Base-by-base conservation (phyloP, 2,797 vertebrate genomes). In the Phrynocephalus forsythii region DNA sequence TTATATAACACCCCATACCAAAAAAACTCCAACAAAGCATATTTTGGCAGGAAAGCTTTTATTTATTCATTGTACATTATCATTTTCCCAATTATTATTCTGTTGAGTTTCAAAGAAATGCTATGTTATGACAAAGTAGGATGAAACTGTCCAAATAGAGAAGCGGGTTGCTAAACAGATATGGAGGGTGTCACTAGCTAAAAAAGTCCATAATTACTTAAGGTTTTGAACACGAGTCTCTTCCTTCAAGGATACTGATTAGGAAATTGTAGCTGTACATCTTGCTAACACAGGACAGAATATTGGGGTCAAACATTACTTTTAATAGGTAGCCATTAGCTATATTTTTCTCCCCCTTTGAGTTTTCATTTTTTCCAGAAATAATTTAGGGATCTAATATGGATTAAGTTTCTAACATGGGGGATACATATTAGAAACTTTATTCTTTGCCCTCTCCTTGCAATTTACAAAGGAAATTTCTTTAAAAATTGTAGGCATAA, bases 281-380 rank as follows among this genome's bases (percentile, higher is more conserved):
- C 33, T 16, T 44, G 24, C 24, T 28, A 52, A 84, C 30, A 18
- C 13, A 75, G 72, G 71, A 33, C 56, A 38, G 22, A 84, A 38
- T 18, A 73, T 84, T 69, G 60, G n/a, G n/a, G 69, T 84, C 50
- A 60, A 26, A 75, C 30, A 73, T 84, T 75, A 63, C 8, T 83
- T 83, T 44, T 28, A 10, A 8, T 28, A 28, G 9, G 18, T 60
- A 83, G 22, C 22, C 56, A 44, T 24, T 10, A 75, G 52, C 71
- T 56, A n/a, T 20, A 18, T 28, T 28, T 60, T 38, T 28, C 33
- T 56, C 9, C 26, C 71, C 4, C 71, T 63, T 28, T 52, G 28
- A 30, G 26, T 20, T n/a, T 52, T 30, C n/a, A 30, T 11, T 82
- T 48, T 69, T 15, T 44, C 72, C 48, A 60, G 60, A 56, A 73